Conservation (phyloP, 2,888 invertebrate genomes). For the Helobdella robusta region DNA sequence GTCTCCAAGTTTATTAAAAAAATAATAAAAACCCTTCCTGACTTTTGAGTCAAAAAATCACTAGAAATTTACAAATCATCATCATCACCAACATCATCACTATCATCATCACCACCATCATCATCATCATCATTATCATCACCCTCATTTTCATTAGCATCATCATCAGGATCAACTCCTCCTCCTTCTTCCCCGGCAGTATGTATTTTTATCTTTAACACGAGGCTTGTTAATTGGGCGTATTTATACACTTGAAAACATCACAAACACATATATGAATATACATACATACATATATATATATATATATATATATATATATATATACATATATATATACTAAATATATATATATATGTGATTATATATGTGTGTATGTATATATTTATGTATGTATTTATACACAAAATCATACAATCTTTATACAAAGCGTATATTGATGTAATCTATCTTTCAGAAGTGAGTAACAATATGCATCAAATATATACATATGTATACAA, state of each 20-base stretch:
- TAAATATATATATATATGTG: not conserved
- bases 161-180: not conserved
- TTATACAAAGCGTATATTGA: too few relatives aligned
- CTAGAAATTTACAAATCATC: too few relatives aligned
- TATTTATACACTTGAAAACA: too few relatives aligned
- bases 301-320: not conserved
- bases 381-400: not conserved
- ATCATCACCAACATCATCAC: constrained; percentile 22
- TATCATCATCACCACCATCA: constrained; percentile 24
- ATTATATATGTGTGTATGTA: not conserved
- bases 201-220: too few relatives aligned
- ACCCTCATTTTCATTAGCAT: constrained; percentile 23
- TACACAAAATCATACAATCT: constrained; percentile 8
- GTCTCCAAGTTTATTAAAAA: too few relatives aligned
- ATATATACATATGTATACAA: too few relatives aligned
- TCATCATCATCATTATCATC: constrained; percentile 21
- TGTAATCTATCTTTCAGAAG: too few relatives aligned
- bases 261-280: not conserved
- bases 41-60: too few relatives aligned
- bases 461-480: too few relatives aligned
- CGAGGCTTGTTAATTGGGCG: too few relatives aligned
- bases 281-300: not conserved
- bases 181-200: too few relatives aligned
- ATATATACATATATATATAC: not conserved
- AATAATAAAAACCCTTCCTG: too few relatives aligned